phyloP scores from a whole-genome alignment of 2,113 vertebrate genomes.

The Catagonus wagneri region DNA sequence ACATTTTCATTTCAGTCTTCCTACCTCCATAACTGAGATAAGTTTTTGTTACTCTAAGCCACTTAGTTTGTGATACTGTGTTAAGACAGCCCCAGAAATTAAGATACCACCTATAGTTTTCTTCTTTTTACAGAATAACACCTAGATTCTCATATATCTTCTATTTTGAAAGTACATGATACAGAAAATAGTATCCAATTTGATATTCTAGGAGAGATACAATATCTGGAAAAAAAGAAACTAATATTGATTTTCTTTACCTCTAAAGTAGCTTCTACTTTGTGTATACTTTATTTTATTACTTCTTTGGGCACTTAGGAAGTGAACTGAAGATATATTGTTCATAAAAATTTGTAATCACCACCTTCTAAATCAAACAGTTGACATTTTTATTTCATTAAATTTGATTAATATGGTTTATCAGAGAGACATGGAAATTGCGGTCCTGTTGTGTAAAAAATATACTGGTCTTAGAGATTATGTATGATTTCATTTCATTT shows the following conservation, averaged over 20 bases:
- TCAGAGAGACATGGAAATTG: neutral
- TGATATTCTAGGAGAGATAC: neutral
- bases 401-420: neutral
- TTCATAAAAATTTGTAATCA: neutral
- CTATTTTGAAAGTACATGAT: neutral
- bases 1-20: neutral
- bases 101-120: neutral
- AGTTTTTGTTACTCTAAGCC: neutral
- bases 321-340: neutral
- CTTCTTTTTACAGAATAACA: neutral
- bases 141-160: neutral
- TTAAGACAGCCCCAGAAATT: neutral
- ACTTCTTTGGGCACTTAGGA: neutral
- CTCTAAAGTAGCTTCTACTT: neutral
- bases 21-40: neutral
- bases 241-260: neutral
- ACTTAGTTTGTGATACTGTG: neutral
- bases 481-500: neutral
- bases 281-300: neutral
- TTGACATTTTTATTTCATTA: neutral
- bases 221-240: neutral
- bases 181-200: neutral
- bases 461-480: neutral
- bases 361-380: neutral
- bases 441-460: neutral